A percentile compares a stretch with the other conserved stretches of the same genome.
phyloP scores from a whole-genome alignment of 2,888 invertebrate species.

The Polyommatus iphigenia region DNA sequence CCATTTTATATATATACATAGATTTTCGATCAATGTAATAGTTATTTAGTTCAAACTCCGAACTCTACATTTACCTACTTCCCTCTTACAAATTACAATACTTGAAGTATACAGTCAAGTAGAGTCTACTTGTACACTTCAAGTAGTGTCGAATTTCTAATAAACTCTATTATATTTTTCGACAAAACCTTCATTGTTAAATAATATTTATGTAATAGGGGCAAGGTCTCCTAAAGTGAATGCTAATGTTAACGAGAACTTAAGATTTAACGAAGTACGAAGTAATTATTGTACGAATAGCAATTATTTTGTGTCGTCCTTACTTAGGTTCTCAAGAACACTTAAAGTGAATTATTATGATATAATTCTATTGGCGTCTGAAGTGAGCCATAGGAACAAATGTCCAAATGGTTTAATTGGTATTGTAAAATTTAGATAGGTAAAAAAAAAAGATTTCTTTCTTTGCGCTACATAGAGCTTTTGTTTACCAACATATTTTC shows the following conservation, averaged over 20 bases:
- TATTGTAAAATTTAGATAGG: no score
- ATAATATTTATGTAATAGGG: constrained; percentile 8
- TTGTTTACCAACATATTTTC: no score
- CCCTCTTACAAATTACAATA: no score
- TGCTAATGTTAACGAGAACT: neutral
- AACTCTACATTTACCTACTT: no score
- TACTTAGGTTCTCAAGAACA: neutral
- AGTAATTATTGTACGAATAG: constrained; percentile 25
- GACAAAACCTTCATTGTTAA: constrained; percentile 14
- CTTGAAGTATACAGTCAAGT: neutral
- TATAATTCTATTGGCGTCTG: neutral
- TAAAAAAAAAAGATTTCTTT: neutral
- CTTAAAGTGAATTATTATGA: neutral
- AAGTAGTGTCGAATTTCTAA: neutral
- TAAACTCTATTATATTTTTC: constrained; percentile 7
- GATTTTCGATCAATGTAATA: no score
- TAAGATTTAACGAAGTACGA: constrained; percentile 13
- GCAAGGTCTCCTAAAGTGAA: constrained; percentile 26
- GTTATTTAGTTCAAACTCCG: no score
- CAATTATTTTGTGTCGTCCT: constrained; percentile 1
- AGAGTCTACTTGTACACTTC: neutral
- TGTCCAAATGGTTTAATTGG: neutral
- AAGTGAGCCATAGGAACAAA: neutral
- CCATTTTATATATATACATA: no score
- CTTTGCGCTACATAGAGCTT: neutral